Conservation (phyloP, 2,888 invertebrate genomes). For the Protula sp. region DNA sequence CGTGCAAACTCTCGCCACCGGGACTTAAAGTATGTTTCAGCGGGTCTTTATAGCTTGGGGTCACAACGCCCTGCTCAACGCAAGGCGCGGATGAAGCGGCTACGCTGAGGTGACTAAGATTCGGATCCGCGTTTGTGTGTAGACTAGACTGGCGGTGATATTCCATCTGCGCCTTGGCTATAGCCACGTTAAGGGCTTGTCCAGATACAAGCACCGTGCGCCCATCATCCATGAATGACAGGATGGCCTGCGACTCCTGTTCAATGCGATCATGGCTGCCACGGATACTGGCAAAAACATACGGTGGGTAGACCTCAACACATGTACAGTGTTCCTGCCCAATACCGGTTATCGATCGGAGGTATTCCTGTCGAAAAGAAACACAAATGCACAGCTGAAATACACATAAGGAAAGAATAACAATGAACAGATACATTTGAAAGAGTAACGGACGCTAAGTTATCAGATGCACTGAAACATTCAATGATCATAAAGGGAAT, state of each 20-base stretch:
- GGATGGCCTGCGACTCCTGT: not conserved
- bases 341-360: not conserved
- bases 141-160: not conserved
- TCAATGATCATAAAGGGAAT: too few species aligned
- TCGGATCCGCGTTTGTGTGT: not conserved
- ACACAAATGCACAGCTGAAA: too few species aligned
- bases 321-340: not conserved
- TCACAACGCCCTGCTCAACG: not conserved
- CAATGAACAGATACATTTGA: too few species aligned
- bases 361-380: not conserved
- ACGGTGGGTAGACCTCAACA: not conserved
- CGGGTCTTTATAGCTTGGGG: too few species aligned
- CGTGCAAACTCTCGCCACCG: constrained; percentile 13
- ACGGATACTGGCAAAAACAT: not conserved
- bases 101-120: not conserved
- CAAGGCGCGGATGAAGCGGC: not conserved
- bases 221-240: not conserved
- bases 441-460: too few species aligned
- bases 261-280: not conserved
- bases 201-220: not conserved
- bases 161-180: not conserved
- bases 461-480: too few species aligned
- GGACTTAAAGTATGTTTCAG: constrained; percentile 11
- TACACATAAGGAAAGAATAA: too few species aligned
- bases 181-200: not conserved